Evolutionary conservation across 2,888 invertebrate genomes (phyloP).

Genomic region (Diloba caeruleocephala): DNA sequence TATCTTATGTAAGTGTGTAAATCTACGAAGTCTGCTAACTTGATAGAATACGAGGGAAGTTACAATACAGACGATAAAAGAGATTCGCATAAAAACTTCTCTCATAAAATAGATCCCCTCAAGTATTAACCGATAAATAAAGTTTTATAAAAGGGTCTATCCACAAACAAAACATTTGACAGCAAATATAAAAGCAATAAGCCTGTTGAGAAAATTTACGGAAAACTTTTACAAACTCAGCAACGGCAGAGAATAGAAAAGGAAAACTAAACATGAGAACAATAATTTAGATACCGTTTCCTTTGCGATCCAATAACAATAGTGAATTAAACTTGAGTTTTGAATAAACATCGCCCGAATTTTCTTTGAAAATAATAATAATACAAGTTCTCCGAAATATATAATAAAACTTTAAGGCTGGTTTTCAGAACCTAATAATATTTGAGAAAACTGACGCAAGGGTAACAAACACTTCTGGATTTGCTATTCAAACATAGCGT

Average conservation of each 20-base stretch:
- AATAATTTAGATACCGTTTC: slow-evolving; percentile 11
- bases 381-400: neutral
- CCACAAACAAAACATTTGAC: slow-evolving; percentile 9
- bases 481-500: slow-evolving; percentile 16
- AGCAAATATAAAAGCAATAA: slow-evolving; percentile 34
- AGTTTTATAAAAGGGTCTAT: slow-evolving; percentile 14
- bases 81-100: slow-evolving; percentile 33
- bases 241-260: slow-evolving; percentile 8
- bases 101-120: slow-evolving; percentile 30
- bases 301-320: slow-evolving; percentile 12
- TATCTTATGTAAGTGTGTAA: neutral
- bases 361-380: slow-evolving; percentile 1
- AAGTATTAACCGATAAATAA: slow-evolving; percentile 32
- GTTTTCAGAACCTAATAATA: slow-evolving; percentile 9
- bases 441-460: slow-evolving; percentile 13
- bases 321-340: slow-evolving; percentile 13
- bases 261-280: slow-evolving; percentile 20
- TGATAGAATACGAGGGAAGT: slow-evolving; percentile 24
- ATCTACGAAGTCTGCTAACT: slow-evolving; percentile 4
- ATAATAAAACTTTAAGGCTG: slow-evolving; percentile 4
- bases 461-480: slow-evolving; percentile 7
- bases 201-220: slow-evolving; percentile 3
- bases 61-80: slow-evolving; percentile 24
- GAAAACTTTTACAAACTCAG: slow-evolving; percentile 6
- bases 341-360: slow-evolving; percentile 7